These are phyloP conservation scores for Drosophila parabipectinata DNA, from an alignment of 1,140 invertebrate species.

Conservation along the genomic window DNA sequence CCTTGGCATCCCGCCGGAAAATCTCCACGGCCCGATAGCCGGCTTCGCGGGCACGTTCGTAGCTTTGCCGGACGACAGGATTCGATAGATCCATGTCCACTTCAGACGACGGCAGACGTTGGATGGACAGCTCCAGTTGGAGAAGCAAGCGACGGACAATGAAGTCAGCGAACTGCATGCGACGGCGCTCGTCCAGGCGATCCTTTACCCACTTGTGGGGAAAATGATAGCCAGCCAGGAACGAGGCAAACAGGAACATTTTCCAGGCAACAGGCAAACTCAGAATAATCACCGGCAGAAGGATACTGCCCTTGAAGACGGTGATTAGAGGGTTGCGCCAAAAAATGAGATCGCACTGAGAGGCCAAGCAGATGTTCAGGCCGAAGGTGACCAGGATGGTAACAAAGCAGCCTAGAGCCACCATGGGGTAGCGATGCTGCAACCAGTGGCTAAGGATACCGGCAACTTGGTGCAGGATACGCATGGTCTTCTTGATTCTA, in stretches of 20 bases:
- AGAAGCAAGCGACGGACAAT: conserved; percentile 50
- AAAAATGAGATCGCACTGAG: not conserved
- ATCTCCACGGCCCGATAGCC: conserved; percentile 36
- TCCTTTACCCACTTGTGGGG: not conserved
- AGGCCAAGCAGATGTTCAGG: not conserved
- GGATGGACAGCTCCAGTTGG: conserved; percentile 39
- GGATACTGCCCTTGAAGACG: too few relatives aligned
- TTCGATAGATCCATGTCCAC: not conserved
- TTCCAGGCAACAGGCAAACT: not conserved
- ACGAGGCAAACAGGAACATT: not conserved
- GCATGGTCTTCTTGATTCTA: not conserved
- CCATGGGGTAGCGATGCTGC: not conserved
- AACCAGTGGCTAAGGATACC: conserved; percentile 4
- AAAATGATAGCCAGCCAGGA: not conserved
- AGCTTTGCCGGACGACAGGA: not conserved
- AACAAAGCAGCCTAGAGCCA: not conserved
- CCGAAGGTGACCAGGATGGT: not conserved
- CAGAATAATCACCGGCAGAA: not conserved
- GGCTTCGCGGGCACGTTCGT: conserved; percentile 9
- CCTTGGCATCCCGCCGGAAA: conserved; percentile 49
- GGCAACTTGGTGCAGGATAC: not conserved
- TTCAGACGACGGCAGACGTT: not conserved
- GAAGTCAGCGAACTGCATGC: conserved; percentile 21
- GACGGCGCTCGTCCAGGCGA: not conserved
- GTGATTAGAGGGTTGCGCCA: not conserved